These are phyloP conservation scores for Zosterops borbonicus DNA, from an alignment of 2,113 vertebrate species.

Conservation along the genomic window DNA sequence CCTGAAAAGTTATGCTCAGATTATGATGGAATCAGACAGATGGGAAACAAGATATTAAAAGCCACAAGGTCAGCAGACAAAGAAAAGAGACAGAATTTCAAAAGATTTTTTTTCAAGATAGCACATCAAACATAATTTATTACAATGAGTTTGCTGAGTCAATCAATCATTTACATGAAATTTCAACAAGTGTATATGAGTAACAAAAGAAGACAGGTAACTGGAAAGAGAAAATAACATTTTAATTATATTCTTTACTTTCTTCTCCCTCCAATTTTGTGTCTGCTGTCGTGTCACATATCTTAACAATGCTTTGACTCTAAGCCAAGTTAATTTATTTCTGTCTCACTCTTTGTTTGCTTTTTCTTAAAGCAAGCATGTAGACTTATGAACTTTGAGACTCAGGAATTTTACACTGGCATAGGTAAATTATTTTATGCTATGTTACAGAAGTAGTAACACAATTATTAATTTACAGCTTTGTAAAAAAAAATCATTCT, in stretches of 20 bases:
- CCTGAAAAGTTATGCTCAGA: slow-evolving; percentile 43
- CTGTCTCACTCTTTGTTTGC: not conserved
- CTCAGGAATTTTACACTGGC: not conserved
- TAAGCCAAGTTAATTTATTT: not conserved
- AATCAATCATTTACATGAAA: slow-evolving; percentile 56
- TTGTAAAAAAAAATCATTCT: not conserved
- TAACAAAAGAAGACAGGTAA: slow-evolving; percentile 50
- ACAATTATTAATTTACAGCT: not conserved
- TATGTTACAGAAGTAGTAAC: not conserved
- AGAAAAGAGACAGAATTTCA: slow-evolving; percentile 69
- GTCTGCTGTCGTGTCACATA: not conserved
- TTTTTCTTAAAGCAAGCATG: not conserved
- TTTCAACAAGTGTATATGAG: slow-evolving; percentile 36
- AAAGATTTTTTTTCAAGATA: slow-evolving; percentile 59
- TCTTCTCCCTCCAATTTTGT: slow-evolving; percentile 18
- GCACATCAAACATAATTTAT: slow-evolving; percentile 69
- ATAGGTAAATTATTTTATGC: not conserved
- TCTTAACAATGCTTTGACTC: slow-evolving; percentile 12
- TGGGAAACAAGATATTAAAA: slow-evolving; percentile 66
- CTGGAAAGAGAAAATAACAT: slow-evolving; percentile 44
- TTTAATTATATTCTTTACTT: slow-evolving; percentile 37
- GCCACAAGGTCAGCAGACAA: slow-evolving; percentile 69
- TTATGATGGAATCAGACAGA: slow-evolving; percentile 69
- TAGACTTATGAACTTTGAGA: not conserved
- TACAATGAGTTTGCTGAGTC: slow-evolving; percentile 56